Percentiles rank a stretch among this genome's conserved stretches.
Evolutionary conservation across 1,140 invertebrate genomes (phyloP).

Genomic region (Polypedilum vanderplanki): DNA sequence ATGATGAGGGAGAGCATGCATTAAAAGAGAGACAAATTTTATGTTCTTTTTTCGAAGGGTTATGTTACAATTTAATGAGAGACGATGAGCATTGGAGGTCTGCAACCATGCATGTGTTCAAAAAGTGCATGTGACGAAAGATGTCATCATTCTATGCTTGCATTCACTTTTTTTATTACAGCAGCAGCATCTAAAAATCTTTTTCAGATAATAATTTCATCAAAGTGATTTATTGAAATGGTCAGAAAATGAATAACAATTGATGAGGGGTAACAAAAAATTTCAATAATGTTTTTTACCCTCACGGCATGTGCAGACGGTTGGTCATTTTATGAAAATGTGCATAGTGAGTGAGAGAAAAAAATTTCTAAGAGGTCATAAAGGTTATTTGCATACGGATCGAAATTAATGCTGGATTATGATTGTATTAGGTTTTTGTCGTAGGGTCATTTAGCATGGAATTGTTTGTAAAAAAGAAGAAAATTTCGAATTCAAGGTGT

Average conservation of each 20-base stretch:
- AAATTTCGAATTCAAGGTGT: too few relatives aligned
- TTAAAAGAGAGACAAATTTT: conserved; percentile 14
- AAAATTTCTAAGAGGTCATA: background rate
- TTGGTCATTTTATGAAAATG: conserved; percentile 15
- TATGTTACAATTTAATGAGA: conserved; percentile 27
- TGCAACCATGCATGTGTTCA: background rate
- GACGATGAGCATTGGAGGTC: background rate
- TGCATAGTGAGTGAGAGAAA: too few relatives aligned
- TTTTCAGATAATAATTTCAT: conserved; percentile 16
- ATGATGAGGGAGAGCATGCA: background rate
- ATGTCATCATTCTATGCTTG: background rate
- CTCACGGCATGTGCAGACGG: conserved; percentile 5
- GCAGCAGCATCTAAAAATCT: background rate
- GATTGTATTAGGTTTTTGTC: background rate
- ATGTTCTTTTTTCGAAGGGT: conserved; percentile 6
- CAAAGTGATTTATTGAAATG: conserved; percentile 23
- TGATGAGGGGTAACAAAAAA: background rate
- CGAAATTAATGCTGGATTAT: conserved; percentile 9
- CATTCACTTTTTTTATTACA: background rate
- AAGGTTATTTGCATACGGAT: conserved; percentile 28
- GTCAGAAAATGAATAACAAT: background rate
- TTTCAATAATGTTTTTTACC: background rate
- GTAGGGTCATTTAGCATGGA: too few relatives aligned
- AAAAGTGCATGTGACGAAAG: background rate
- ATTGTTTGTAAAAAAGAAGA: too few relatives aligned